A percentile compares a stretch with the other conserved stretches of the same genome.
These are phyloP conservation scores for Monomorium pharaonis DNA, from an alignment of 1,140 invertebrate genomes.

Conservation along the genomic window DNA sequence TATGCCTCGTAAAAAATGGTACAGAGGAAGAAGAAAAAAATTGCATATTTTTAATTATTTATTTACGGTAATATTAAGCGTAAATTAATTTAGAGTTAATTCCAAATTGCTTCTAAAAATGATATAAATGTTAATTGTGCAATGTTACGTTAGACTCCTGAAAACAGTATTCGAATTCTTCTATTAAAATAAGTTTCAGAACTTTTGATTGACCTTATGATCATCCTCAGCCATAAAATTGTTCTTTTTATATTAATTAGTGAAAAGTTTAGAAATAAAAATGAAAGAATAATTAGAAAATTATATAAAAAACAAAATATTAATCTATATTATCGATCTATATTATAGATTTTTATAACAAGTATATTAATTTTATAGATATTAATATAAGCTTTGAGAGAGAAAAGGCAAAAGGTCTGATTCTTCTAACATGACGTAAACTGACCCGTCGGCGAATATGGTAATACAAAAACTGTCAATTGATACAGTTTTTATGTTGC, in stretches of 20 bases:
- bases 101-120: too few relatives aligned
- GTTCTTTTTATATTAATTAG: background rate
- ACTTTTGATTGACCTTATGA: too few relatives aligned
- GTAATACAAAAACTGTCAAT: background rate
- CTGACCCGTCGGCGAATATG: background rate
- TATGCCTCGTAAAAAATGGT: too few relatives aligned
- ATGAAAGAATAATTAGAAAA: background rate
- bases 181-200: background rate
- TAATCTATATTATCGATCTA: background rate
- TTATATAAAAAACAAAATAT: background rate
- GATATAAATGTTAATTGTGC: too few relatives aligned
- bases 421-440: background rate
- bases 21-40: too few relatives aligned
- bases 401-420: background rate
- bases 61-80: too few relatives aligned
- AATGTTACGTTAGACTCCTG: too few relatives aligned
- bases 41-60: too few relatives aligned
- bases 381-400: background rate
- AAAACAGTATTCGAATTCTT: too few relatives aligned
- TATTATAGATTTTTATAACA: background rate
- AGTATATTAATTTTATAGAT: conserved; percentile 1
- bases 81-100: too few relatives aligned
- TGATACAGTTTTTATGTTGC: background rate
- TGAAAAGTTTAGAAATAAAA: background rate
- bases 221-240: too few relatives aligned